Percentiles rank a stretch among this genome's conserved stretches.
phyloP scores from a whole-genome alignment of 2,113 vertebrate genomes.

The Bos taurus region ARS-UCD2.0 NC_037329.1:129918501-129919000 shows the following conservation, averaged over 20 bases:
- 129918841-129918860: not conserved
- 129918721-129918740: not conserved
- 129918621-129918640: not conserved
- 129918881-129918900: not conserved
- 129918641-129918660: accelerated
- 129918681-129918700: not conserved
- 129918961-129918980: not conserved
- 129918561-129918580: not conserved
- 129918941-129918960: not conserved
- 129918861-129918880: not conserved
- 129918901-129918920: not conserved
- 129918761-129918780: not conserved
- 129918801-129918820: not conserved
- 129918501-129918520: not conserved
- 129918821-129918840: not conserved
- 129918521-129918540: not conserved
- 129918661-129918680: not conserved
- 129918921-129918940: not conserved
- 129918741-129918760: not conserved
- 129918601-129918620: not conserved
- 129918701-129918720: not conserved
- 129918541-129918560: not conserved
- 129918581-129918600: not conserved
- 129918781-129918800: not conserved
- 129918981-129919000: not conserved